Percentiles rank a stretch among this genome's conserved stretches.
phyloP scores from a whole-genome alignment of 2,888 invertebrate genomes.

The Drosophila kanekoi region DNA sequence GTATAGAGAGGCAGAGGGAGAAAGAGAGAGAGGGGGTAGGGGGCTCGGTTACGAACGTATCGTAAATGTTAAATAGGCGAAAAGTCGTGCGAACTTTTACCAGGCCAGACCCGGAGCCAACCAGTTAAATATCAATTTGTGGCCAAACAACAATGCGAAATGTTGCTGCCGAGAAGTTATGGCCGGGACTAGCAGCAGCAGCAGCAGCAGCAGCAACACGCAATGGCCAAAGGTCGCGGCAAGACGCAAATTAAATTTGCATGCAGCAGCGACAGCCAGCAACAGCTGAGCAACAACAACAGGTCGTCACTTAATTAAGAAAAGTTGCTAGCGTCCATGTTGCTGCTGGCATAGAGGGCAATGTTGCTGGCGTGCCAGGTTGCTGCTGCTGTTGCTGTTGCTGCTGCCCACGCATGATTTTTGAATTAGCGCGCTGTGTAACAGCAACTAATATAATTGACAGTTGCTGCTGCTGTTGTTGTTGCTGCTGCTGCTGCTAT shows the following conservation, averaged over 20 bases:
- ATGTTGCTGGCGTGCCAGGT: conserved; percentile 58
- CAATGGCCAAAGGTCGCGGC: conserved; percentile 59
- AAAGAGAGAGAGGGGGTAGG: conserved; percentile 3
- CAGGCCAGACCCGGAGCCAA: conserved; percentile 14
- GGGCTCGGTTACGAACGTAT: conserved; percentile 23
- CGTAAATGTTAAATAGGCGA: conserved; percentile 40
- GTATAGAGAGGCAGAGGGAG: neutral
- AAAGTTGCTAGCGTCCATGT: conserved; percentile 66
- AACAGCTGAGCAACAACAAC: conserved; percentile 45
- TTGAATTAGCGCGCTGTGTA: conserved; percentile 81
- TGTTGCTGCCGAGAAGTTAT: conserved; percentile 59
- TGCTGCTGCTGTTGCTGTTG: conserved; percentile 31
- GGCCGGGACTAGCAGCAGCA: conserved; percentile 39
- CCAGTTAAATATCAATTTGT: conserved; percentile 60
- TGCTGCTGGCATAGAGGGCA: conserved; percentile 54
- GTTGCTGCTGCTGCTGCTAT: conserved; percentile 37
- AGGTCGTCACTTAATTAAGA: conserved; percentile 76
- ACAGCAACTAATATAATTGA: conserved; percentile 77
- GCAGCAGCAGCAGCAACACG: conserved; percentile 46
- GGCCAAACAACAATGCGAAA: conserved; percentile 54
- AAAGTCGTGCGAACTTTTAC: conserved; percentile 65
- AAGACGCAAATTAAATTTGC: conserved; percentile 77
- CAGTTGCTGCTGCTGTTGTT: conserved; percentile 56
- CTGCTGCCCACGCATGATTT: conserved; percentile 83
- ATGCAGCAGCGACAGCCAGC: conserved; percentile 56